phyloP scores from a whole-genome alignment of 2,797 vertebrate genomes.

The Aselliscus stoliczkanus region DNA sequence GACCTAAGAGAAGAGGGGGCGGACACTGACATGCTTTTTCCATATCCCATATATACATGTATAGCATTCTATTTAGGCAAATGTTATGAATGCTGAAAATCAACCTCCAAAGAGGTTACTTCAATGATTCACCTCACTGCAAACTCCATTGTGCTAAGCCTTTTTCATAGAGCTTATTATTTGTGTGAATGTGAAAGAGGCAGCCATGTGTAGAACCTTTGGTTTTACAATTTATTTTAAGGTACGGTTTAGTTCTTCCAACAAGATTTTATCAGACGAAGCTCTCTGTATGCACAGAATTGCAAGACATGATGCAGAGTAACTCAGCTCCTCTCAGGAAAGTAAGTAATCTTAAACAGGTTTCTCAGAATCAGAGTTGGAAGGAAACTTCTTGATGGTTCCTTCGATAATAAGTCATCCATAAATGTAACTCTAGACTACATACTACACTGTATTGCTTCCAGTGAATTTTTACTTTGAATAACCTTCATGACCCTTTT shows the following conservation, averaged over 20 bases:
- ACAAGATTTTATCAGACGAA: neutral
- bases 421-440: neutral
- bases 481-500: neutral
- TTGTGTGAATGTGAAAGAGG: neutral
- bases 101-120: neutral
- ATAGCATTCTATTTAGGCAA: neutral
- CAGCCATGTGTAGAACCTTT: neutral
- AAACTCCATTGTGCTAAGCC: neutral
- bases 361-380: neutral
- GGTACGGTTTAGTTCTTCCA: neutral
- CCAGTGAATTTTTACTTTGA: neutral
- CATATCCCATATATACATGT: neutral
- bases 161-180: neutral
- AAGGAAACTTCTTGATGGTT: neutral
- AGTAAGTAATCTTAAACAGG: neutral
- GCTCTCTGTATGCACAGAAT: neutral
- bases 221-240: conserved; percentile 42
- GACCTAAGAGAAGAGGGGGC: neutral
- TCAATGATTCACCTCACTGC: neutral
- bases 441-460: neutral
- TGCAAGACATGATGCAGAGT: neutral
- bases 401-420: neutral
- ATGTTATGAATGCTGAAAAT: neutral
- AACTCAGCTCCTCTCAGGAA: neutral
- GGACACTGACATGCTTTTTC: neutral